phyloP scores from a whole-genome alignment of 2,888 invertebrate species.

The Agyllia agylla region DNA sequence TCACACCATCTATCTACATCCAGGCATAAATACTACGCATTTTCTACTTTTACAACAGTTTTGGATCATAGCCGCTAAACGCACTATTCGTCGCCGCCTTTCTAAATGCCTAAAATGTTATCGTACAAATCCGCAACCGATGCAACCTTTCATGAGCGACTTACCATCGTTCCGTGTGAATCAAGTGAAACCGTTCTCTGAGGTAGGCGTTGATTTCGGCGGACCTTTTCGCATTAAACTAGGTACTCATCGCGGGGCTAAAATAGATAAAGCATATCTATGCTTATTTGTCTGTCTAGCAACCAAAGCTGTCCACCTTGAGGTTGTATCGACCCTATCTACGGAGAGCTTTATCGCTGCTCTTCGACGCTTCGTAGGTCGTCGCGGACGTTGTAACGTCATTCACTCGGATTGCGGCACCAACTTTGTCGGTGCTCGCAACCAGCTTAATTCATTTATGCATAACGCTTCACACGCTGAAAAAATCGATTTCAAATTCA shows the following conservation, averaged over 20 bases:
- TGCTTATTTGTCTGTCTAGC: not conserved
- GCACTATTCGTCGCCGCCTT: not conserved
- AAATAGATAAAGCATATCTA: not conserved
- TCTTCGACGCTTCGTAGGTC: not conserved
- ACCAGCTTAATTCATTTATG: not conserved
- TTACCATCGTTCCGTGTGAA: not conserved
- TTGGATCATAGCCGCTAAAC: not conserved
- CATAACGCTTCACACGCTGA: not conserved
- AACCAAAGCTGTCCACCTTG: not conserved
- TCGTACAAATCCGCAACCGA: not conserved
- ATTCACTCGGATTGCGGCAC: not conserved
- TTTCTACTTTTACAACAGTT: not conserved
- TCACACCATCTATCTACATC: not conserved
- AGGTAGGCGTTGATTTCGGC: not conserved
- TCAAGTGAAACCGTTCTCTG: not conserved
- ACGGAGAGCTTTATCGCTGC: not conserved
- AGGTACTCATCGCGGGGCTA: not conserved
- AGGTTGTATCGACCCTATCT: not conserved
- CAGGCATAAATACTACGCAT: not conserved
- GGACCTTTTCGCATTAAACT: constrained; percentile 4
- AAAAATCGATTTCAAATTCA: not conserved
- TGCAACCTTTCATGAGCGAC: not conserved
- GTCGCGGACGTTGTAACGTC: not conserved
- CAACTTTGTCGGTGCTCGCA: not conserved
- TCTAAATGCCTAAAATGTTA: not conserved